Evolutionary conservation across 2,797 vertebrate genomes (phyloP).

Genomic region (Calcarius lapponicus): DNA sequence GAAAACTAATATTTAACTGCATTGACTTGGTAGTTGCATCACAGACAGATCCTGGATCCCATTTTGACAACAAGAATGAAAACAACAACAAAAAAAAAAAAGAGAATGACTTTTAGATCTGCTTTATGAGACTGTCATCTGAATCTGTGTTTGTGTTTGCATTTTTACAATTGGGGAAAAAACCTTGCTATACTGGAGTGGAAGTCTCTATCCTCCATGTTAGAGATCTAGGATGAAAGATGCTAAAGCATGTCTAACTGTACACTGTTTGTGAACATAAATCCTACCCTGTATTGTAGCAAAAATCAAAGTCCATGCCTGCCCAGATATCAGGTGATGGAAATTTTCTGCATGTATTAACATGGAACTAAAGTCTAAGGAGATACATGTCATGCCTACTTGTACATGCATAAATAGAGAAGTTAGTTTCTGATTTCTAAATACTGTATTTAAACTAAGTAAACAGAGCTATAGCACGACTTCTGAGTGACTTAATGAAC

Average conservation of each 20-base stretch:
- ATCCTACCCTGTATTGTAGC: rapidly evolving
- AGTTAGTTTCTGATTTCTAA: background rate
- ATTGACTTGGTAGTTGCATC: background rate
- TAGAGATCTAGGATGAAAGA: background rate
- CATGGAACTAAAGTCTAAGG: background rate
- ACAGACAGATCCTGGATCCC: background rate
- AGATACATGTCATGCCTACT: background rate
- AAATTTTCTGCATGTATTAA: background rate
- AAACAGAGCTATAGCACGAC: background rate
- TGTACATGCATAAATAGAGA: background rate
- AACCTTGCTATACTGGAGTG: background rate
- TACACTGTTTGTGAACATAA: background rate
- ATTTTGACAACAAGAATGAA: background rate
- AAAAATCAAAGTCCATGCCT: background rate
- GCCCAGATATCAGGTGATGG: background rate
- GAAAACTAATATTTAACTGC: background rate
- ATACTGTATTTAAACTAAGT: background rate
- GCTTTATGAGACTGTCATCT: background rate
- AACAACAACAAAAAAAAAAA: background rate
- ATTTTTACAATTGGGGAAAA: background rate
- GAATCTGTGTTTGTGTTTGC: rapidly evolving
- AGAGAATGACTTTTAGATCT: background rate
- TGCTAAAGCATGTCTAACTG: background rate
- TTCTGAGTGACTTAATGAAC: background rate
- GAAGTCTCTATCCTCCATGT: background rate